Evolutionary conservation across 2,113 vertebrate genomes (phyloP).

Genomic region (Neotragus moschatus): DNA sequence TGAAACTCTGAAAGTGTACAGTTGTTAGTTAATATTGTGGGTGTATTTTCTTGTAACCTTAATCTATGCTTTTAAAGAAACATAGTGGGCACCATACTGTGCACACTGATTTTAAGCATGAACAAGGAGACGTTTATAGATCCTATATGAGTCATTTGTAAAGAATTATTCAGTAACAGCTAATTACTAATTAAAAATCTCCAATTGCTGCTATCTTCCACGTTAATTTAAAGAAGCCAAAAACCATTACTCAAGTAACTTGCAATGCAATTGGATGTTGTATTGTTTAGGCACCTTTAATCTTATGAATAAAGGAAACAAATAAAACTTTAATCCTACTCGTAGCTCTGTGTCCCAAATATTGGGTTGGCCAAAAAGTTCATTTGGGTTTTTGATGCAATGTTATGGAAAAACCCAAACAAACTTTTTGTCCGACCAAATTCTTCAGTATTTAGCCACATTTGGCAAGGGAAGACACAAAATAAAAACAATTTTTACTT

Average conservation of each 20-base stretch:
- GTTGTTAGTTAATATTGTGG: background rate
- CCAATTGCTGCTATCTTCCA: background rate
- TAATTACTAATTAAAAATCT: conserved; percentile 29
- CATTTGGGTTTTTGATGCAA: background rate
- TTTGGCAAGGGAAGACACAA: background rate
- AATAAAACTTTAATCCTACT: background rate
- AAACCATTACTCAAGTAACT: background rate
- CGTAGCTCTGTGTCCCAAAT: background rate
- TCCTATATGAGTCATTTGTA: background rate
- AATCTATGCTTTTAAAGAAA: conserved; percentile 5
- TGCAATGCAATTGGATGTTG: background rate
- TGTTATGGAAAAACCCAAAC: background rate
- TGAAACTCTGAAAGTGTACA: background rate
- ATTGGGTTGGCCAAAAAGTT: background rate
- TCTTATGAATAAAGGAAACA: background rate
- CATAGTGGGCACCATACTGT: background rate
- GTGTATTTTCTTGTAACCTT: background rate
- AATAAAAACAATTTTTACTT: background rate
- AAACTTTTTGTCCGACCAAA: background rate
- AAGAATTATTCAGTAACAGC: background rate
- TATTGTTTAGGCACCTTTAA: background rate
- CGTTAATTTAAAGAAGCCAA: background rate
- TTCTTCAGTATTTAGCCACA: background rate
- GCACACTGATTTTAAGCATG: background rate
- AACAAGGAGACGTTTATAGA: background rate